These are phyloP conservation scores for Minunthozetes semirufus DNA, from an alignment of 2,888 invertebrate species.

Conservation along the genomic window DNA sequence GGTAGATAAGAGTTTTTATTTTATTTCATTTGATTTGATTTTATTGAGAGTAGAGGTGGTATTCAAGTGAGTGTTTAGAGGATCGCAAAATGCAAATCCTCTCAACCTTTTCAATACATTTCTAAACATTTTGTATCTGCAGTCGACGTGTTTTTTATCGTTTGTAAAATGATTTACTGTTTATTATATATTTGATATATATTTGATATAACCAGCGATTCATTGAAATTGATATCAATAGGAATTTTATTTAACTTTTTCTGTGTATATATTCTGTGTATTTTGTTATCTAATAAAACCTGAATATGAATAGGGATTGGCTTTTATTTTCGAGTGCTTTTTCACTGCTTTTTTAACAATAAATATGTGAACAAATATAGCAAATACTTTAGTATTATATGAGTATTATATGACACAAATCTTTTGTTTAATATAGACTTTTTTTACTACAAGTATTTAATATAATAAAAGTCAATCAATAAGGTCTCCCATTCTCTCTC, in stretches of 20 bases:
- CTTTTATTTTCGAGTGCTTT: slow-evolving; percentile 3
- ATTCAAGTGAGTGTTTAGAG: neutral
- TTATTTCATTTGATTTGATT: neutral
- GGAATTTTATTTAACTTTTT: neutral
- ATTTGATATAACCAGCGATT: neutral
- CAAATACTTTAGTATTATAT: neutral
- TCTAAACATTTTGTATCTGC: neutral
- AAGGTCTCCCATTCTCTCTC: neutral
- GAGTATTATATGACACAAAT: neutral
- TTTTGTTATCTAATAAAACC: slow-evolving; percentile 1
- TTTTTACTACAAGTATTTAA: slow-evolving; percentile 18
- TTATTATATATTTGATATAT: slow-evolving; percentile 4
- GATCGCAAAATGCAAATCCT: slow-evolving; percentile 1
- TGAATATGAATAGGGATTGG: neutral
- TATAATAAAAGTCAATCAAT: slow-evolving; percentile 7
- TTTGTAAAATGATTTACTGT: slow-evolving; percentile 15
- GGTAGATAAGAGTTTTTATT: neutral
- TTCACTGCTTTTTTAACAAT: neutral
- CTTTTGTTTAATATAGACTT: neutral
- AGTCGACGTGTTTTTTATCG: neutral
- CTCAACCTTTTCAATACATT: neutral
- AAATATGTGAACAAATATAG: neutral
- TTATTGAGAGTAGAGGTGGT: neutral
- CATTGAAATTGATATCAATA: slow-evolving; percentile 4
- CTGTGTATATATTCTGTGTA: neutral